Conservation (phyloP, 2,113 vertebrate genomes). For the Amia ocellicauda region DNA sequence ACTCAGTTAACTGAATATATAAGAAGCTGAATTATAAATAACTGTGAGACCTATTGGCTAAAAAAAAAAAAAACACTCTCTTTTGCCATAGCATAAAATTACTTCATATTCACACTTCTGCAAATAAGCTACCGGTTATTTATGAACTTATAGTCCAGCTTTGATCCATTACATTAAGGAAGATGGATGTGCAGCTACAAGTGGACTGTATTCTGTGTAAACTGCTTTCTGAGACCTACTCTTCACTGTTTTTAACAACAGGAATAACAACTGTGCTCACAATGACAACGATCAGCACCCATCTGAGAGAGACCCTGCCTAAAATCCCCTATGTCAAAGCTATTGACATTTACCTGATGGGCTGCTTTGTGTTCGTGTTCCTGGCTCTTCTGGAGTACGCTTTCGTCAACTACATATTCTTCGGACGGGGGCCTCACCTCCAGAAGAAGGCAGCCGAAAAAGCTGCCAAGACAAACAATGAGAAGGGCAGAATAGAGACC, state of each 20-base stretch:
- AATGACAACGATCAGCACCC: constrained; percentile 94
- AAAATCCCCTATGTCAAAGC: constrained; percentile 94
- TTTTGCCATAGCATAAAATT: too few species aligned
- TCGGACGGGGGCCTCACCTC: constrained; percentile 83
- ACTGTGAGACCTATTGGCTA: too few species aligned
- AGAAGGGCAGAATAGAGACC: constrained; percentile 66
- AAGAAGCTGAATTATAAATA: too few species aligned
- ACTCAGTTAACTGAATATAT: too few species aligned
- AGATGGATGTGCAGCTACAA: too few species aligned
- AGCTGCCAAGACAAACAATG: constrained; percentile 64
- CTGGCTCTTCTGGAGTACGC: constrained; percentile 90
- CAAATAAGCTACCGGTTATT: too few species aligned
- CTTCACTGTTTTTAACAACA: constrained; percentile 43
- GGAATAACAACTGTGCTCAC: constrained; percentile 93
- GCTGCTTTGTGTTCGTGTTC: constrained; percentile 93
- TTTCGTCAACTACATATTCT: constrained; percentile 95
- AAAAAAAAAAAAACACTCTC: too few species aligned
- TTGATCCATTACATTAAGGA: too few species aligned
- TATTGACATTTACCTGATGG: constrained; percentile 93
- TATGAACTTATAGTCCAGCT: too few species aligned
- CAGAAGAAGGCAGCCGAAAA: constrained; percentile 83
- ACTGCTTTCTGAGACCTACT: too few species aligned
- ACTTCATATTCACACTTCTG: too few species aligned
- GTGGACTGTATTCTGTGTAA: too few species aligned
- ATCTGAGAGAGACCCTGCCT: constrained; percentile 87